These are phyloP conservation scores for Parauchenoglanis punctatus DNA, from an alignment of 2,797 vertebrate species.

Conservation along the genomic window DNA sequence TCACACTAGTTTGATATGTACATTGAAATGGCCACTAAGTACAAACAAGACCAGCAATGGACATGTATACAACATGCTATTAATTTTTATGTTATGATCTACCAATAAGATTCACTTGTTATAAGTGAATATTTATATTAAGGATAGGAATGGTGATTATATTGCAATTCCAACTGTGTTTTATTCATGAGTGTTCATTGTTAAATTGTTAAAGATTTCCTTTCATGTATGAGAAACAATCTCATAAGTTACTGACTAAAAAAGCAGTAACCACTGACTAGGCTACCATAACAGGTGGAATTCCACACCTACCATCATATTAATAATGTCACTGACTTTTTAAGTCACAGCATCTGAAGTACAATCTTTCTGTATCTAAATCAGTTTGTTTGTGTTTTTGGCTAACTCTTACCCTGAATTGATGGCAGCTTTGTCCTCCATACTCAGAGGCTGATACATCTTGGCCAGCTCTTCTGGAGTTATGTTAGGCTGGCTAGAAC, in stretches of 20 bases:
- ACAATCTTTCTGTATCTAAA: neutral
- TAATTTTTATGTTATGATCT: neutral
- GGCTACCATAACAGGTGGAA: neutral
- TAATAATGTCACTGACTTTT: neutral
- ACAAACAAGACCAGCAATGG: neutral
- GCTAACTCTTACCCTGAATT: conserved; percentile 81
- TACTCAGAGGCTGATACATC: conserved; percentile 84
- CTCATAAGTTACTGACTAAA: neutral
- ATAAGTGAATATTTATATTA: neutral
- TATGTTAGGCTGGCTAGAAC: conserved; percentile 78
- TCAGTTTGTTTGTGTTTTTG: neutral
- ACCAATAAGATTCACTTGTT: neutral
- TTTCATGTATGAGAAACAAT: neutral
- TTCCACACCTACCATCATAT: neutral
- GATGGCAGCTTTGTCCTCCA: conserved; percentile 88
- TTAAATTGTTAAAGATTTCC: neutral
- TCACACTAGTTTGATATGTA: neutral
- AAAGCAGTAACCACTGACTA: neutral
- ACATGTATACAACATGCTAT: neutral
- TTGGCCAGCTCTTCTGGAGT: conserved; percentile 83
- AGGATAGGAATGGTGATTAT: neutral
- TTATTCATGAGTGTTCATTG: neutral
- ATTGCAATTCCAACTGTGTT: neutral
- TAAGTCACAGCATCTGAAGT: neutral
- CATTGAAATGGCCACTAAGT: neutral